phyloP scores from a whole-genome alignment of 2,113 vertebrate genomes.

The Myrmecobius fasciatus region DNA sequence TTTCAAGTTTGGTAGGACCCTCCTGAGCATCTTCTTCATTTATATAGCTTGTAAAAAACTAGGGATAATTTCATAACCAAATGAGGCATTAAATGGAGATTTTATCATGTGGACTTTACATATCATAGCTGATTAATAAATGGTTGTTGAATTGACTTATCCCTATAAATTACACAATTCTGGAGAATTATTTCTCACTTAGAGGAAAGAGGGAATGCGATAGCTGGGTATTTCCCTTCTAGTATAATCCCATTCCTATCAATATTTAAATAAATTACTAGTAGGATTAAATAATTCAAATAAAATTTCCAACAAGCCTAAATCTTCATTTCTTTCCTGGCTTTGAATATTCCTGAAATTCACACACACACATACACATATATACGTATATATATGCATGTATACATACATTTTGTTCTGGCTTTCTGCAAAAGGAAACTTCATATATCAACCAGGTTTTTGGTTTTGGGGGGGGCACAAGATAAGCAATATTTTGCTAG shows the following conservation, averaged over 20 bases:
- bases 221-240: slow-evolving; percentile 19
- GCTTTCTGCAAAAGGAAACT: not conserved
- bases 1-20: too few relatives aligned
- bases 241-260: slow-evolving; percentile 12
- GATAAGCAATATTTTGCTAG: not conserved
- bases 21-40: too few relatives aligned
- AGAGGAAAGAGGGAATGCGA: slow-evolving; percentile 4
- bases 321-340: not conserved
- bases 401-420: not conserved
- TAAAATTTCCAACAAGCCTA: not conserved
- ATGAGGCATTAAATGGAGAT: too few relatives aligned
- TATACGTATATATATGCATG: too few relatives aligned
- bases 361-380: not conserved
- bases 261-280: slow-evolving; percentile 42
- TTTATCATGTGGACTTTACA: not conserved
- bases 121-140: not conserved
- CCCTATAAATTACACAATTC: not conserved
- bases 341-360: not conserved
- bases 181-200: not conserved
- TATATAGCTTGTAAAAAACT: too few relatives aligned
- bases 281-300: not conserved
- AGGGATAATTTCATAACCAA: too few relatives aligned
- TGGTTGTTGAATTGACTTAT: not conserved
- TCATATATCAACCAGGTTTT: not conserved
- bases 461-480: too few relatives aligned